Conservation (phyloP, 2,888 invertebrate species). For the Nephrotoma flavescens region DNA sequence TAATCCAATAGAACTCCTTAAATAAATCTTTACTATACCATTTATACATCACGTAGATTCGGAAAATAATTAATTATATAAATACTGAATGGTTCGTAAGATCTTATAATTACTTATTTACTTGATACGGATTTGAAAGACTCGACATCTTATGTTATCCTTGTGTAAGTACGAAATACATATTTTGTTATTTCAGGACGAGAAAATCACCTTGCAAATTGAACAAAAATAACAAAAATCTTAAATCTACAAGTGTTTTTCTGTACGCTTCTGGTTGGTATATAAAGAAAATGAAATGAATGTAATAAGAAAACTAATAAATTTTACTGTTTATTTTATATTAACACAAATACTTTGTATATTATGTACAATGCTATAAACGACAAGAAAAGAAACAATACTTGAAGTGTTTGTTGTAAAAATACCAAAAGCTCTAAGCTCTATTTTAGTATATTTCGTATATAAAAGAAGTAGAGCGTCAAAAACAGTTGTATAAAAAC, state of each 20-base stretch:
- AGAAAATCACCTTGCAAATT: neutral
- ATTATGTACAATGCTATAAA: neutral
- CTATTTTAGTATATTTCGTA: too few species aligned
- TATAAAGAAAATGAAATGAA: neutral
- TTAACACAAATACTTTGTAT: neutral
- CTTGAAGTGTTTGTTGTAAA: neutral
- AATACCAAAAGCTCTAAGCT: neutral
- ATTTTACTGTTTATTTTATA: neutral
- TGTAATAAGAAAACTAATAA: neutral
- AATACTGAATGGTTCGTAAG: too few species aligned
- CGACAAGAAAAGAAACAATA: neutral
- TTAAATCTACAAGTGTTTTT: neutral
- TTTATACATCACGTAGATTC: too few species aligned
- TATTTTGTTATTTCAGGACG: neutral
- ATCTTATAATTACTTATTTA: too few species aligned
- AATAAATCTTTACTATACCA: too few species aligned
- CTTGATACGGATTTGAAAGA: too few species aligned
- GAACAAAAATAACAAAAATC: neutral
- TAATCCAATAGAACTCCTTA: too few species aligned
- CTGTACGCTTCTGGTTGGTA: neutral
- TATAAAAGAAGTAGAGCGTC: too few species aligned
- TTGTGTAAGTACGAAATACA: too few species aligned
- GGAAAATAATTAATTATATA: too few species aligned
- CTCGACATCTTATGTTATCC: too few species aligned
- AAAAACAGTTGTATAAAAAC: too few species aligned